These are phyloP conservation scores for Prionailurus viverrinus DNA, from an alignment of 2,113 vertebrate genomes.

Conservation along the genomic window DNA sequence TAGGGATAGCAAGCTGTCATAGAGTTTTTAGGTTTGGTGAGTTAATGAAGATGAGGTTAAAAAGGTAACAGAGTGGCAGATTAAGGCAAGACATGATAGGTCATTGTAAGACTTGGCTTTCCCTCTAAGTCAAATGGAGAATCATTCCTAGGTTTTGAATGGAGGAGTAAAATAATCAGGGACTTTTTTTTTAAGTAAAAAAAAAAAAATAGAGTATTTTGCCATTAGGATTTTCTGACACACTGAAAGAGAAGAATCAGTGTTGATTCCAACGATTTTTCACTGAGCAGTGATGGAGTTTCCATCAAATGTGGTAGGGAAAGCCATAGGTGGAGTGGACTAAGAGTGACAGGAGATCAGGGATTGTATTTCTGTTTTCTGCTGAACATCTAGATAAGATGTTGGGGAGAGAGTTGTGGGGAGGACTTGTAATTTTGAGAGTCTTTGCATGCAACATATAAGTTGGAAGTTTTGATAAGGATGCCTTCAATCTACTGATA, in stretches of 20 bases:
- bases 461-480: background rate
- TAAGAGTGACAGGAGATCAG: background rate
- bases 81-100: background rate
- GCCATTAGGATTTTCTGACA: background rate
- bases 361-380: slow-evolving; percentile 10
- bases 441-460: background rate
- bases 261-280: background rate
- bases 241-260: background rate
- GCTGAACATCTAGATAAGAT: background rate
- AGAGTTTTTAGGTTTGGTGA: background rate
- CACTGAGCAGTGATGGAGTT: background rate
- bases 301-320: background rate
- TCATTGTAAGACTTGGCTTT: background rate
- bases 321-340: background rate
- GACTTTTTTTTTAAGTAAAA: background rate
- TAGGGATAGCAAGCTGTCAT: background rate
- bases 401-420: background rate
- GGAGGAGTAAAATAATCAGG: background rate
- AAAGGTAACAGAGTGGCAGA: background rate
- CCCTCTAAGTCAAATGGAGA: background rate
- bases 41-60: background rate
- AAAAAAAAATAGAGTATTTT: background rate
- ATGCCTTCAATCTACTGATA: background rate
- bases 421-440: background rate
- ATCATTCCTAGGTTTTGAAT: background rate